Evolutionary conservation across 1,140 invertebrate species (phyloP), one percentile per base, ranked within the genome.

Genomic region (Manduca sexta): DNA sequence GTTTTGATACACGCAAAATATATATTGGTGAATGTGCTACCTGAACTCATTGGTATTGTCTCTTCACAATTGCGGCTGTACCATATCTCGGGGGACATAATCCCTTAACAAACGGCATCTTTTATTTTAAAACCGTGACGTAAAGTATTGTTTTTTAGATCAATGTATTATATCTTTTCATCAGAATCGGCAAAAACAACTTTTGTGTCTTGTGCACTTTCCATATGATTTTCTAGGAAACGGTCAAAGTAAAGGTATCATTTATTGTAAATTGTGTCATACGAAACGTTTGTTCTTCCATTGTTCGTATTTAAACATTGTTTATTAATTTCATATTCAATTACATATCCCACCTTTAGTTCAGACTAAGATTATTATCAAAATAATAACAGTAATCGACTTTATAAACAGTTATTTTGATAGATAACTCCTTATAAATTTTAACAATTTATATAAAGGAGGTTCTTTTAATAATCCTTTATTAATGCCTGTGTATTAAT

Each of bases 51-150:
- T 46, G 33, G 43, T 57, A 69, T 81, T 81, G 74, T 81, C 65
- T 72, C 51, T 46, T 45, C 48, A 59, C 68, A 74, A 75, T 69
- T 69, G 69, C 60, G 60, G 64, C 70, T 58, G 52, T 53, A 35
- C 43, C 49, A 34, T 50, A 53, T 59, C 56, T 54, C 51, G 29
- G 62, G 66, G 61, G 60, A 66, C 37, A 41, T 74, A 76, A 78
- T 78, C 73, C 65, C 60, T 56, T 61, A 60, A 71, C 67, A 76
- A 71, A 76, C 67, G 66, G 54, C 64, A 64, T 60, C 70, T 76
- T 72, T 73, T 64, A 71, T 73, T 76, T 72, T 67, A 70, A 67
- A 60, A 44, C 60, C 48, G 64, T 74, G 67, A 74, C 71, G 69
- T 74, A 78, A 78, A 69, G 44, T 63, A 49, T 74, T 79, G 67